Percentiles rank a stretch among this genome's conserved stretches.
Conservation (phyloP, 2,113 vertebrate genomes). For the Oryctolagus cuniculus region mOryCun1.1 NC_091438.1:107112501-107113000, state of each 20-base stretch:
- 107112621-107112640: conserved; percentile 20
- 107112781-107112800: neutral
- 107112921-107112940: neutral
- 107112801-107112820: neutral
- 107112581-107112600: neutral
- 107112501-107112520: neutral
- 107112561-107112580: neutral
- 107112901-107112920: conserved; percentile 1
- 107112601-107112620: neutral
- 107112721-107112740: neutral
- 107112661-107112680: neutral
- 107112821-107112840: neutral
- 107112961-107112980: neutral
- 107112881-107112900: neutral
- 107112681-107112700: neutral
- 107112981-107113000: neutral
- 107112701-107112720: neutral
- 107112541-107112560: neutral
- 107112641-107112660: neutral
- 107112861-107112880: neutral
- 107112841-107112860: too few relatives aligned
- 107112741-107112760: neutral
- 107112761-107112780: neutral
- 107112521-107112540: neutral
- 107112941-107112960: neutral